Percentiles rank a stretch among this genome's conserved stretches.
Evolutionary conservation across 2,113 vertebrate species (phyloP).

Genomic region (Odontesthes bonariensis): DNA sequence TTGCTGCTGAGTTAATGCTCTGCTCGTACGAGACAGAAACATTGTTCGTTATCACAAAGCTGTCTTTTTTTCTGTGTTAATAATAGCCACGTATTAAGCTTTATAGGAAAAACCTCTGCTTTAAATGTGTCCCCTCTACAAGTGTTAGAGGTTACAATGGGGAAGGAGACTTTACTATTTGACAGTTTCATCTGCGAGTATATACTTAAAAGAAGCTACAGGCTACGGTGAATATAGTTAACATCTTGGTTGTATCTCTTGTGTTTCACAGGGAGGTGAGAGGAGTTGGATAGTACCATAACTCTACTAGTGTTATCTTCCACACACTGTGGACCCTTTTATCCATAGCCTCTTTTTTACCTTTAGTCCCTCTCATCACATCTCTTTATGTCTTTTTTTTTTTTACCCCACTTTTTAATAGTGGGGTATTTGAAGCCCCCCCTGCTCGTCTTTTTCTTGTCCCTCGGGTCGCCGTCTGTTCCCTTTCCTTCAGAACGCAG

Average conservation of each 20-base stretch:
- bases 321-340: not conserved
- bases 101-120: constrained; percentile 11
- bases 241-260: constrained; percentile 9
- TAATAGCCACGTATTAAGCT: constrained; percentile 19
- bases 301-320: constrained; percentile 19
- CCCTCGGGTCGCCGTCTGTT: constrained; percentile 54
- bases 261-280: constrained; percentile 23
- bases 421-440: constrained; percentile 48
- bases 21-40: constrained; percentile 7
- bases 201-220: constrained; percentile 32
- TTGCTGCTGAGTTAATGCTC: constrained; percentile 18
- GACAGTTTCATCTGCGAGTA: constrained; percentile 17
- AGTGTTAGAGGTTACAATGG: constrained; percentile 16
- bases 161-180: constrained; percentile 12
- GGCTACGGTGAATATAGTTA: constrained; percentile 9
- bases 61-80: constrained; percentile 1
- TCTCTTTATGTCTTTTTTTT: not conserved
- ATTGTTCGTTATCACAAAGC: constrained; percentile 1
- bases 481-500: constrained; percentile 56
- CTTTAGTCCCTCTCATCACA: constrained; percentile 22
- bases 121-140: not conserved
- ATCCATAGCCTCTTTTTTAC: constrained; percentile 2
- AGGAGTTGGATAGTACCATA: constrained; percentile 34
- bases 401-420: not conserved
- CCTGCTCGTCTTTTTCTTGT: constrained; percentile 19